These are phyloP conservation scores for Caenorhabditis sp. DNA, from an alignment of 2,888 invertebrate species.

Conservation along the genomic window DNA sequence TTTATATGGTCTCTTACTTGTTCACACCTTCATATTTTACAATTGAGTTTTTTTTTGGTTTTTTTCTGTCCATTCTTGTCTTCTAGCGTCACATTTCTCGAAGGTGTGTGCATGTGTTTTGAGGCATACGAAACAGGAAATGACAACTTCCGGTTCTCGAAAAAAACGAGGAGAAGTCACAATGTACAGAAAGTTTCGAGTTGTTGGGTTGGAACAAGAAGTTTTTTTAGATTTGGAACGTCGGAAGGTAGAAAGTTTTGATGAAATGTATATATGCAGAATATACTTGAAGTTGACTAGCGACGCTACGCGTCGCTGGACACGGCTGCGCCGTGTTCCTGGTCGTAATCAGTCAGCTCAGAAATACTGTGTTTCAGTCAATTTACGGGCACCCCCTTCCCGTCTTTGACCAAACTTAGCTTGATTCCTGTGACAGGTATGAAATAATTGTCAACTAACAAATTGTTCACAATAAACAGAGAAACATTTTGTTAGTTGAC, in stretches of 20 bases:
- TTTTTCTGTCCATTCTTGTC: not conserved
- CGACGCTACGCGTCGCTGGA: too few species aligned
- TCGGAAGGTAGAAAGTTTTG: not conserved
- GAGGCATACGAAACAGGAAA: constrained; percentile 41
- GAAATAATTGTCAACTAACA: too few species aligned
- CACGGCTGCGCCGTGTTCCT: too few species aligned
- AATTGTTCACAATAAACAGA: too few species aligned
- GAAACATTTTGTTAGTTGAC: too few species aligned
- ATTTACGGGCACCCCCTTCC: too few species aligned
- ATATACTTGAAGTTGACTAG: too few species aligned
- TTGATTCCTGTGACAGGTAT: too few species aligned
- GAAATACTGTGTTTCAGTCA: too few species aligned
- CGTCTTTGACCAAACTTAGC: too few species aligned
- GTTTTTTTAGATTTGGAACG: not conserved
- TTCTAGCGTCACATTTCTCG: constrained; percentile 20
- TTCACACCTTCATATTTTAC: constrained; percentile 25
- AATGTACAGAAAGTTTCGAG: constrained; percentile 8
- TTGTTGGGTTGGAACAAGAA: not conserved
- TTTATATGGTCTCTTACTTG: constrained; percentile 15
- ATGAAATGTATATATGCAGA: too few species aligned
- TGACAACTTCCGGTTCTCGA: constrained; percentile 20
- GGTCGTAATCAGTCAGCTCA: too few species aligned
- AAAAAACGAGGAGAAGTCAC: not conserved
- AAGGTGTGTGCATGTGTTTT: constrained; percentile 16
- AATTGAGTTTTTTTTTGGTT: constrained; percentile 27